A percentile compares a stretch with the other conserved stretches of the same genome.
Evolutionary conservation across 2,797 vertebrate species (phyloP).

Genomic region (Chaetophractus vellerosus): DNA sequence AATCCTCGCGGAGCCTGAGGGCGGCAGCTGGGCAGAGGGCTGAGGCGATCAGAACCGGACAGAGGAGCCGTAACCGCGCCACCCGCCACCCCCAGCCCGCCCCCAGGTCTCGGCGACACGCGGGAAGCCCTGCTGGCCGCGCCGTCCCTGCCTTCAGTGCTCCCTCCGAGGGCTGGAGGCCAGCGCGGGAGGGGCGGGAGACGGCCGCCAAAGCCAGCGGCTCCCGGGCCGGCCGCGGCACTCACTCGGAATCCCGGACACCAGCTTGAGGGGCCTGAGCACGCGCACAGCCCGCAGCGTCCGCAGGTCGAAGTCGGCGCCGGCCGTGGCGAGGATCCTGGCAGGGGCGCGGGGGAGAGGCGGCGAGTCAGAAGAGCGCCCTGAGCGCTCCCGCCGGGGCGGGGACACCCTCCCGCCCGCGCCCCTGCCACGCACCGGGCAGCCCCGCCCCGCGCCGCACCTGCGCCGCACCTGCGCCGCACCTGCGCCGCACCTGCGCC

Average conservation of each 20-base stretch:
- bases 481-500: too few species aligned
- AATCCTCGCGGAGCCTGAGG: not conserved
- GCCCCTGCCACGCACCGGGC: too few species aligned
- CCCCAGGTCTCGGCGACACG: not conserved
- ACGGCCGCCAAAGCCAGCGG: too few species aligned
- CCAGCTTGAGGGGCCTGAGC: conserved; percentile 96
- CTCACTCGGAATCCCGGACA: conserved; percentile 99
- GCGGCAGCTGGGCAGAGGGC: not conserved
- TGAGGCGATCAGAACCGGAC: not conserved
- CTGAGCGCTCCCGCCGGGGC: not conserved
- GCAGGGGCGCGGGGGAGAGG: not conserved
- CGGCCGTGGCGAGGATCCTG: conserved; percentile 96
- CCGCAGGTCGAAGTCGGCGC: conserved; percentile 96
- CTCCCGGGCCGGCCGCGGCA: too few species aligned
- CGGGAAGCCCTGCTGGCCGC: not conserved
- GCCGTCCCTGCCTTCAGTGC: not conserved
- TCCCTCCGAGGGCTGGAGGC: too few species aligned
- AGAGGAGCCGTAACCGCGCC: not conserved
- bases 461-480: too few species aligned
- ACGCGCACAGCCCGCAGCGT: conserved; percentile 97
- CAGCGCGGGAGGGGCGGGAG: too few species aligned
- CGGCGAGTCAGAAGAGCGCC: not conserved
- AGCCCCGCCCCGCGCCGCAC: too few species aligned
- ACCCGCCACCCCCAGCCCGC: not conserved
- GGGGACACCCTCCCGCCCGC: not conserved